Base-by-base conservation (phyloP, 2,888 invertebrate genomes). In the Drosophila algonquin region DNA sequence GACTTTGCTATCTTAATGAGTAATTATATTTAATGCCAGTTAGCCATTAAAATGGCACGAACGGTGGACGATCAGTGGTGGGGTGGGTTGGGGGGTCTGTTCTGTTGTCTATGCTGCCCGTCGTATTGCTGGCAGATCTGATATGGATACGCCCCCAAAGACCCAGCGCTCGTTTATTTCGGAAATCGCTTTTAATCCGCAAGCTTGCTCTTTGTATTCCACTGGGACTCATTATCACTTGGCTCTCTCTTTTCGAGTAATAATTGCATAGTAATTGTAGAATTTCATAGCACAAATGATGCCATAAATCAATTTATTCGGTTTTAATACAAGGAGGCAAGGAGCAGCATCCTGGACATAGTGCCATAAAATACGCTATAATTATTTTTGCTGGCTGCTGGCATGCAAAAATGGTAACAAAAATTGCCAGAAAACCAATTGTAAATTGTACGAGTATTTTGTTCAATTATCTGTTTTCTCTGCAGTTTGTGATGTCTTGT, bases 41-140 rank as follows among this genome's bases (percentile, higher is more conserved):
- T 60, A 55, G 52, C 50, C 69, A 77, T 82, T 69, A 75, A 80
- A 77, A 47, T 61, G 58, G 58, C 70, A 60, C 65, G 56, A 73
- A 65, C 58, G 55, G 44, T 53, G 68, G 59, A 35, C 51, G 46
- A 57, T 63, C 59, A 59, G 48, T 46, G 35, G 35, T 14, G 53
- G 16, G 30, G 46, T 18, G 21, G 21, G 21, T 1, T 21, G 2
- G 2, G 21, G 21, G 21, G 8, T 27, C 35, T 35, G 44, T 27
- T n/a, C 21, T 21, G 21, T 46, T 16, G 40, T 48, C 48, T 73
- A 10, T 45, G n/a, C 45, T 40, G 21, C 40, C 30, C 1, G 18
- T 18, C 18, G 18, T 1, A 40, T 55, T 55, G 47, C 35, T 55
- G 46, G 35, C 6, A 35, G 35, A 61, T 61, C 55, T 61, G 40